Evolutionary conservation across 1,140 invertebrate species (phyloP).

Genomic region (Zeugodacus cucurbitae): DNA sequence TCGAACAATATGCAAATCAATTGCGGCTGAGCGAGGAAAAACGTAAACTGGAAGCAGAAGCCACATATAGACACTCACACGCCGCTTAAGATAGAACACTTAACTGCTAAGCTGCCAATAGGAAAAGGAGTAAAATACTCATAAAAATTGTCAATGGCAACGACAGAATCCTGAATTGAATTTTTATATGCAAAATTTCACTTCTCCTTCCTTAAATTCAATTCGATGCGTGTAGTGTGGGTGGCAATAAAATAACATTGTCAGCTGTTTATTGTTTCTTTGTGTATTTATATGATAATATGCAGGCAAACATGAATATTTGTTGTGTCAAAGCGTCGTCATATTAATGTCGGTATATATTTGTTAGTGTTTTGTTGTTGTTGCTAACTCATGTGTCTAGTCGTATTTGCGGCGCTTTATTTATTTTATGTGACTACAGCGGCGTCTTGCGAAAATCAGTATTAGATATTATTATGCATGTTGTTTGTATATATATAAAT

Average conservation of each 20-base stretch:
- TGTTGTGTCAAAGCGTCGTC: neutral
- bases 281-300: slow-evolving; percentile 36
- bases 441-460: neutral
- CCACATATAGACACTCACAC: neutral
- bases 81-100: neutral
- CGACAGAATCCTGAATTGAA: slow-evolving; percentile 61
- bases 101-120: neutral
- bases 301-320: slow-evolving; percentile 35
- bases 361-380: slow-evolving; percentile 46
- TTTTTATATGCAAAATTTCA: slow-evolving; percentile 53
- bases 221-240: slow-evolving; percentile 26
- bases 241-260: slow-evolving; percentile 62
- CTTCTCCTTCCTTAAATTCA: neutral
- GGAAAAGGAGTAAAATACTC: slow-evolving; percentile 64
- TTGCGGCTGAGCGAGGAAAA: neutral
- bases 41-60: neutral
- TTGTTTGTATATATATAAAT: neutral
- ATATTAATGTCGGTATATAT: slow-evolving; percentile 23
- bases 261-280: slow-evolving; percentile 46
- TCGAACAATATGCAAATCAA: neutral
- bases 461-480: neutral
- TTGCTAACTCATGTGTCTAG: slow-evolving; percentile 47
- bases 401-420: neutral
- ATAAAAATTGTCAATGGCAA: slow-evolving; percentile 57
- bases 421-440: neutral